Evolutionary conservation across 2,113 vertebrate genomes (phyloP).

Genomic region (Piaya cayana): DNA sequence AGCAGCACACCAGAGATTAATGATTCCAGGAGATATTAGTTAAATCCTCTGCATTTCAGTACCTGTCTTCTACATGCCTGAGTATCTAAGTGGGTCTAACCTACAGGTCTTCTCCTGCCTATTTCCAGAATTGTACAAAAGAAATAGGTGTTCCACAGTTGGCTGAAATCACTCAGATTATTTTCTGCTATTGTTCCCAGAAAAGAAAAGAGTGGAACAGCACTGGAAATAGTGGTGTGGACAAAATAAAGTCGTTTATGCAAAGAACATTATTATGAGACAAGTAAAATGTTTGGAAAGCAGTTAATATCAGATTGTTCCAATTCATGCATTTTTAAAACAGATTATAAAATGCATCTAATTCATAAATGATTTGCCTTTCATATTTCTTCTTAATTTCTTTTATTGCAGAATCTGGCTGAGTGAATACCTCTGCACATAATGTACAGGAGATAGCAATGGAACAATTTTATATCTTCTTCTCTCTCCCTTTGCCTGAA

Average conservation of each 20-base stretch:
- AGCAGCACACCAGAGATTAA: background rate
- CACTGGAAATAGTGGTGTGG: background rate
- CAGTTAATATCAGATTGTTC: background rate
- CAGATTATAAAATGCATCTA: background rate
- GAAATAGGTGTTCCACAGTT: background rate
- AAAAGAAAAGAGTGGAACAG: background rate
- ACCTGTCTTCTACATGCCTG: background rate
- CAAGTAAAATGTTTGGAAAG: constrained; percentile 1
- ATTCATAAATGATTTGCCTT: background rate
- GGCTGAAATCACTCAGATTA: background rate
- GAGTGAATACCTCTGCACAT: background rate
- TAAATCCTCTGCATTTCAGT: background rate
- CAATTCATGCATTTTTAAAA: constrained; percentile 24
- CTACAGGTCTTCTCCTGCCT: background rate
- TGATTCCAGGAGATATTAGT: background rate
- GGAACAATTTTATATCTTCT: background rate
- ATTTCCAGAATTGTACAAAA: background rate
- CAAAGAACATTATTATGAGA: background rate
- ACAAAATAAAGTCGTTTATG: constrained; percentile 16
- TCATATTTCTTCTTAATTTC: constrained; percentile 35
- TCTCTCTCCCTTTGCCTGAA: background rate
- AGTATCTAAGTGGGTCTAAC: background rate
- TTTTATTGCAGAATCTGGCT: background rate
- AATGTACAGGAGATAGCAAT: background rate
- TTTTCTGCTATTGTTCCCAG: background rate